Evolutionary conservation across 2,797 vertebrate species (phyloP).

Genomic region (Chaetodon trifasciatus): DNA sequence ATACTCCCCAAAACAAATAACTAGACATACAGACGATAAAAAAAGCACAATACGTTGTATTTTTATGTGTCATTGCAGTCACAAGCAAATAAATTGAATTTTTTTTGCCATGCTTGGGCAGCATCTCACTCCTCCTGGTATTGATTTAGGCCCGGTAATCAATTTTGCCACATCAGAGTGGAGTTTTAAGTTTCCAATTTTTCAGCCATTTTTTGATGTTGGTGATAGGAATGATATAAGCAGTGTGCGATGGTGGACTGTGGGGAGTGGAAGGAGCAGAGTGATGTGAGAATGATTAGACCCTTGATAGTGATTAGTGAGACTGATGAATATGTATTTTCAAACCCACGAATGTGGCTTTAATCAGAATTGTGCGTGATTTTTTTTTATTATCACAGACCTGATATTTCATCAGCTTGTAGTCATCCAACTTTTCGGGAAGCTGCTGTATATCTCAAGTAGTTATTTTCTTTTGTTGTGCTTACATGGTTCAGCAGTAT

Average conservation of each 20-base stretch:
- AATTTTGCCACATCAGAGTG: background rate
- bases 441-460: background rate
- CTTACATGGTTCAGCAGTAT: background rate
- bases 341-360: conserved; percentile 16
- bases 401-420: background rate
- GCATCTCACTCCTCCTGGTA: background rate
- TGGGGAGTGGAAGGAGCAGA: background rate
- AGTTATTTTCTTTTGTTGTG: background rate
- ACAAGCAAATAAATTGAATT: background rate
- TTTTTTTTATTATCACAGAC: background rate
- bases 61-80: background rate
- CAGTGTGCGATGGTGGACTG: background rate
- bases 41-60: background rate
- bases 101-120: background rate
- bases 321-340: conserved; percentile 34
- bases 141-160: background rate
- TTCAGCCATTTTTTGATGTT: background rate
- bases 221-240: background rate
- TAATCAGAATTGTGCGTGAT: background rate
- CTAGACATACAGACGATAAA: background rate
- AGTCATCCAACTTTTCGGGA: background rate
- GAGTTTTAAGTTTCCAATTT: background rate
- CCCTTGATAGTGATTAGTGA: conserved; percentile 33
- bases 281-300: conserved; percentile 30
- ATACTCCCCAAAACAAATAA: background rate